Percentiles rank a stretch among this genome's conserved stretches.
Conservation (phyloP, 2,113 vertebrate species). For the Poicephalus meyeri region DNA sequence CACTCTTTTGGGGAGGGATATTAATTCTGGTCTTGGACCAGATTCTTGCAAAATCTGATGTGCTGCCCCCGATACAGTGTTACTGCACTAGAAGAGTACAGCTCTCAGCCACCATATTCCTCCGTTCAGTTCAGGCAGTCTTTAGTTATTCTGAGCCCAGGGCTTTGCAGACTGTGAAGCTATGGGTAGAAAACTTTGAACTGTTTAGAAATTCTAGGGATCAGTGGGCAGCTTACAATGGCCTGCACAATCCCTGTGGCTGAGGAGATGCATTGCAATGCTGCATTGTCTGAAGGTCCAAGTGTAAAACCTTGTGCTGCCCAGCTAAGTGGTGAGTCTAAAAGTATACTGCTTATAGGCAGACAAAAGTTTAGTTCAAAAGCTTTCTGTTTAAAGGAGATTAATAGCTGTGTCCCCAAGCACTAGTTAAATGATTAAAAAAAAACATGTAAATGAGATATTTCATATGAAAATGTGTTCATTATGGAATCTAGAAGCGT, state of each 20-base stretch:
- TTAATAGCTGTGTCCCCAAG: background rate
- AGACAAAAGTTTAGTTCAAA: background rate
- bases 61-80: background rate
- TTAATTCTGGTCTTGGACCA: background rate
- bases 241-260: background rate
- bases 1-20: background rate
- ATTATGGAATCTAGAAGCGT: background rate
- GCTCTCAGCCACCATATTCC: background rate
- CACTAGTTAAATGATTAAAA: background rate
- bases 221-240: background rate
- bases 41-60: background rate
- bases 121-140: background rate
- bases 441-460: background rate
- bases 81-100: background rate
- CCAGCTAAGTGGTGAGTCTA: background rate
- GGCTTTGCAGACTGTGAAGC: background rate
- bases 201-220: background rate
- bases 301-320: background rate
- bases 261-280: background rate
- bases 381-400: background rate
- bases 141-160: background rate
- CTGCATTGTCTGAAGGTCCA: background rate
- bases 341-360: background rate
- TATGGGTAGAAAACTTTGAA: background rate
- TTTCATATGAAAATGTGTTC: background rate